Conservation (phyloP, 2,113 vertebrate genomes). For the Carlito syrichta region DNA sequence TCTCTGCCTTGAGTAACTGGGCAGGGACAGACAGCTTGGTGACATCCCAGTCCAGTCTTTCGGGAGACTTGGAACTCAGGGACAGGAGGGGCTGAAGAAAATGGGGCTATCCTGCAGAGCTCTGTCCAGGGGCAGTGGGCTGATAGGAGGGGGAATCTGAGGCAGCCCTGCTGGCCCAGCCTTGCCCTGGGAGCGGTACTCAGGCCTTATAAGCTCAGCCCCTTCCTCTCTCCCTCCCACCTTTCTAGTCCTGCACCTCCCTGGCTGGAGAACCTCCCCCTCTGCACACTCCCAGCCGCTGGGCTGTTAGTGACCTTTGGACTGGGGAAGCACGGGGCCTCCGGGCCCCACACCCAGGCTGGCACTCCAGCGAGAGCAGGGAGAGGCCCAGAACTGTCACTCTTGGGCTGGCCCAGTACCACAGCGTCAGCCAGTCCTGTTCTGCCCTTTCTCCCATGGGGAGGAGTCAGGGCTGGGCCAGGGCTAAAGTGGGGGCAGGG, state of each 20-base stretch:
- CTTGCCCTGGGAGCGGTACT: not conserved
- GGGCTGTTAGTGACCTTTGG: conserved; percentile 74
- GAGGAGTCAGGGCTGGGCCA: not conserved
- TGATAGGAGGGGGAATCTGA: not conserved
- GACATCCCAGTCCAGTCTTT: not conserved
- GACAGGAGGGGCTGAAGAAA: not conserved
- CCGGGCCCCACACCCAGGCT: not conserved
- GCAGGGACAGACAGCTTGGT: not conserved
- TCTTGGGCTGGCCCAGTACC: not conserved
- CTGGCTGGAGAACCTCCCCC: not conserved
- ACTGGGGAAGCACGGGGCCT: conserved; percentile 2
- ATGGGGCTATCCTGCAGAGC: not conserved
- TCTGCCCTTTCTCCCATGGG: not conserved
- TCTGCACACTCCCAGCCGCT: not conserved
- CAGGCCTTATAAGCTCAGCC: not conserved
- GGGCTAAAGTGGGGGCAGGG: not conserved
- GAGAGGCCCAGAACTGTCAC: conserved; percentile 41
- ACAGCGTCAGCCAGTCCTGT: conserved; percentile 36
- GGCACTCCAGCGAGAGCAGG: not conserved
- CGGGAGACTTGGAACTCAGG: not conserved
- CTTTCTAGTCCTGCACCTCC: not conserved
- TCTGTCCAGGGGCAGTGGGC: not conserved
- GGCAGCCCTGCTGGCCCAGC: not conserved
- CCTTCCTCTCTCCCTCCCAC: not conserved
- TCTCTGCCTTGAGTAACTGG: not conserved